phyloP scores from a whole-genome alignment of 1,140 invertebrate species.

The Drosophila sproati region DNA sequence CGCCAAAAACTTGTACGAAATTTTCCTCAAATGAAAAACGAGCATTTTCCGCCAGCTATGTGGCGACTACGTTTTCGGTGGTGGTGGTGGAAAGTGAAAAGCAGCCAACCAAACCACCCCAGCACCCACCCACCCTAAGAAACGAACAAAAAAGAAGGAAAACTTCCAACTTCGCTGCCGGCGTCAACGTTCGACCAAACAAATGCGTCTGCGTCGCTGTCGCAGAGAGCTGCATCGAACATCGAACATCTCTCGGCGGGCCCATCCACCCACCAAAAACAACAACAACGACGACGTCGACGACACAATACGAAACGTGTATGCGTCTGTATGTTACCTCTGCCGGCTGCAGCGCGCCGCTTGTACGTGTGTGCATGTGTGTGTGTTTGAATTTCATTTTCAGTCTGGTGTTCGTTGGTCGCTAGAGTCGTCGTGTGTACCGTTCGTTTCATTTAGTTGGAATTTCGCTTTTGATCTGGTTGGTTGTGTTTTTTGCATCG shows the following conservation, averaged over 20 bases:
- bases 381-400: conserved; percentile 43
- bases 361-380: background rate
- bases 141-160: background rate
- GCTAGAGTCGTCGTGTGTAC: conserved; percentile 28
- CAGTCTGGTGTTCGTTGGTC: conserved; percentile 24
- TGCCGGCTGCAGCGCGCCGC: conserved; percentile 19
- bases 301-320: conserved; percentile 3
- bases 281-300: conserved; percentile 10
- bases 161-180: conserved; percentile 32
- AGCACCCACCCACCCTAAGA: conserved; percentile 43
- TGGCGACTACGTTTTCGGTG: conserved; percentile 33
- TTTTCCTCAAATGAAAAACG: conserved; percentile 77
- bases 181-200: conserved; percentile 14
- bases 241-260: conserved; percentile 14
- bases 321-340: conserved; percentile 28
- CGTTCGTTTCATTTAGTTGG: conserved; percentile 52
- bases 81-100: conserved; percentile 79
- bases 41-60: conserved; percentile 46
- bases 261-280: conserved; percentile 10
- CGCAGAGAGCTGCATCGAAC: background rate
- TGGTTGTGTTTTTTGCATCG: conserved; percentile 67
- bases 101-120: conserved; percentile 69
- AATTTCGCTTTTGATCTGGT: conserved; percentile 71
- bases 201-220: conserved; percentile 9
- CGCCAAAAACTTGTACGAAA: conserved; percentile 57